Base-by-base conservation (phyloP, 2,888 invertebrate genomes). In the Tiphia femorata region DNA sequence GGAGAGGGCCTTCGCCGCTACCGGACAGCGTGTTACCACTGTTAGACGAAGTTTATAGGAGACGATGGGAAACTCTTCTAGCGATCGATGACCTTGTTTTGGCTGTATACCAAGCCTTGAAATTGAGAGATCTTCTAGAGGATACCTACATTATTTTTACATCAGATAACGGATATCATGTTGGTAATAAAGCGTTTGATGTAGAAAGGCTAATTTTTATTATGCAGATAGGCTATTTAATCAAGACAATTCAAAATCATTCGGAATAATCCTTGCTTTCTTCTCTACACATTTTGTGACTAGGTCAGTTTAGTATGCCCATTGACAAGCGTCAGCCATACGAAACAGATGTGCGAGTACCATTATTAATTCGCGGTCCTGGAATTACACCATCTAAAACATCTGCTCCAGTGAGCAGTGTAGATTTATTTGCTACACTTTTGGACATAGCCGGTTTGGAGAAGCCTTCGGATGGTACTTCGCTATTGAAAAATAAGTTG, bases 321-420 rank as follows among this genome's bases (percentile, higher is more conserved):
- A 90, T 90, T 84, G 96, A 97, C 83, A 97, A 97, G 78, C 86
- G 96, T 1, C 95, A 95, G 74, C 93, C 94, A 0, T 97, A 97
- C 82, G 95, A 97, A 79, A 91, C 94, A 0, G 97, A 97, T 77
- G 91, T 96, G 37, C 88, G 90, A 67, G 91, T 97, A 0, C 96
- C 96, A 0, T 85, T 97, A 3, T 75, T 95, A 41, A 88, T 97
- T 1, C 86, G 90, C 40, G 96, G 95, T 0, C 96, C 96, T 0
- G 86, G 86, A 1, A 84, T 95, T 8, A 73, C 76, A 8, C 83
- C 83, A 21, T 87, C 87, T 44, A 76, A 84, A 0, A 83, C 88
- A 58, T 76, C 81, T 0, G 84, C 87, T 46, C 89, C 92, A 0
- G 87, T 92, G 0, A 85, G 91, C 5, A 89, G 92, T 67, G 89